Percentiles rank a stretch among this genome's conserved stretches.
Conservation (phyloP, 2,888 invertebrate species). For the Belgica antarctica region DNA sequence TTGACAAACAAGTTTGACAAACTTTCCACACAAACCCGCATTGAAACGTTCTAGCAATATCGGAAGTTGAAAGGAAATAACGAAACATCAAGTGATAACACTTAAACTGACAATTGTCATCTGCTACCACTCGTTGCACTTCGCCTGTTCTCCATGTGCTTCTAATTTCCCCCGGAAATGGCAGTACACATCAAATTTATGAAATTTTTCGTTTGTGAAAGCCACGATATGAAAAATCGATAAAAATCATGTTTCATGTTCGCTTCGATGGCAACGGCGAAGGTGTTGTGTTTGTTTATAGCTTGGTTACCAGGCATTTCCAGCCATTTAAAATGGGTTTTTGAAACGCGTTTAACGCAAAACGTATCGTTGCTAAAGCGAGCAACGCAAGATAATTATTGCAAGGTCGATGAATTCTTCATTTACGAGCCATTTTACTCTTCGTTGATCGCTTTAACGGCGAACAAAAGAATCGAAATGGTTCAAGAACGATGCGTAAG, state of each 20-base stretch:
- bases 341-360: neutral
- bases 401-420: constrained; percentile 9
- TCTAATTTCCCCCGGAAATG: neutral
- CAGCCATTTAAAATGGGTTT: neutral
- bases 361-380: neutral
- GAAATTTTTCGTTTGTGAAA: neutral
- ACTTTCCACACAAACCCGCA: no score
- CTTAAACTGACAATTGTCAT: neutral
- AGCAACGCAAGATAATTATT: neutral
- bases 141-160: neutral
- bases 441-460: no score
- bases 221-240: constrained; percentile 1
- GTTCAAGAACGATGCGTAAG: no score
- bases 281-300: constrained; percentile 23
- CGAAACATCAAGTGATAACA: neutral
- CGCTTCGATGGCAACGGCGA: neutral
- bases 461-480: no score
- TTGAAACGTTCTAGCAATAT: no score
- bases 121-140: constrained; percentile 5
- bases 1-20: no score
- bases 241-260: constrained; percentile 26
- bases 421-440: neutral
- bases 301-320: neutral
- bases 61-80: constrained; percentile 3
- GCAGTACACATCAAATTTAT: neutral